phyloP scores from a whole-genome alignment of 2,888 invertebrate species.

The Drosophila phalerata region DNA sequence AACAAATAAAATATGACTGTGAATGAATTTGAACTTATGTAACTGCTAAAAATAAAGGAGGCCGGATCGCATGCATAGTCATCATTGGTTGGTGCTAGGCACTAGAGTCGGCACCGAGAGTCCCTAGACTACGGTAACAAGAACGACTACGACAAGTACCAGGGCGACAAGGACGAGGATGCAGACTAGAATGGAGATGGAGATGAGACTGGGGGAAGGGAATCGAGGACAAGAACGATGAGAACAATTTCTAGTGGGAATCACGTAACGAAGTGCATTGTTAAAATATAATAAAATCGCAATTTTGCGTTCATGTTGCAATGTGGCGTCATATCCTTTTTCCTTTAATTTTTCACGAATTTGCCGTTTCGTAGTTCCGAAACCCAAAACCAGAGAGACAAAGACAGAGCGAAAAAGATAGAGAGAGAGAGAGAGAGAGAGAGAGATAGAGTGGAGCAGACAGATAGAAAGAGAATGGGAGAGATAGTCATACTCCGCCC shows the following conservation, averaged over 20 bases:
- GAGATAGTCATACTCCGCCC: neutral
- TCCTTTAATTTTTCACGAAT: slow-evolving; percentile 82
- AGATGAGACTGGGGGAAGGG: no score
- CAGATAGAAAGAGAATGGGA: neutral
- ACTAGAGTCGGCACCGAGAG: slow-evolving; percentile 28
- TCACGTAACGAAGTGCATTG: slow-evolving; percentile 82
- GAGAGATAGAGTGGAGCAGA: neutral
- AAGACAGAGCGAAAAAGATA: neutral
- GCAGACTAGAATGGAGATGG: no score
- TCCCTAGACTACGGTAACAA: slow-evolving; percentile 45
- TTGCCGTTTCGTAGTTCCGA: slow-evolving; percentile 81
- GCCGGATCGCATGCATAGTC: slow-evolving; percentile 46
- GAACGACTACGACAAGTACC: slow-evolving; percentile 13
- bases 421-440: neutral
- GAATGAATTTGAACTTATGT: slow-evolving; percentile 17
- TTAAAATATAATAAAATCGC: slow-evolving; percentile 81
- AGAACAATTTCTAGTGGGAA: slow-evolving; percentile 79
- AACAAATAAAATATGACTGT: slow-evolving; percentile 60
- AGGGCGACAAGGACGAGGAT: slow-evolving; percentile 7
- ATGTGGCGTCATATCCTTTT: slow-evolving; percentile 81
- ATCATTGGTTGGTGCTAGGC: slow-evolving; percentile 46
- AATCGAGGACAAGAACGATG: slow-evolving; percentile 27
- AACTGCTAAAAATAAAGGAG: neutral
- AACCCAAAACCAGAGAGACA: slow-evolving; percentile 56
- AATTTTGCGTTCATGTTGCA: slow-evolving; percentile 82